Evolutionary conservation across 1,140 invertebrate species (phyloP).

Genomic region (Marisa cornuarietis): DNA sequence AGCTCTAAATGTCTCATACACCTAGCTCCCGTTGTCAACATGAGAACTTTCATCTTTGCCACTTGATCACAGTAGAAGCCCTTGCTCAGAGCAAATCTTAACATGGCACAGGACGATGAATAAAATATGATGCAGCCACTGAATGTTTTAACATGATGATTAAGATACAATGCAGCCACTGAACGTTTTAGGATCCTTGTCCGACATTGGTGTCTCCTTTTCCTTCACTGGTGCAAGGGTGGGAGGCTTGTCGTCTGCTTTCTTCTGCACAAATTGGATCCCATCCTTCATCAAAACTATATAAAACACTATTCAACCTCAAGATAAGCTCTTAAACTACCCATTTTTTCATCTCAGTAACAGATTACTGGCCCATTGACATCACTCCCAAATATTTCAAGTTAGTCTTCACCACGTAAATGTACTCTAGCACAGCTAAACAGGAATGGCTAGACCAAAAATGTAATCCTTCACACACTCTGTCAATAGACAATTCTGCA

Average conservation of each 20-base stretch:
- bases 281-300: neutral
- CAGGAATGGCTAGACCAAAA: neutral
- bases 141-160: conserved; percentile 66
- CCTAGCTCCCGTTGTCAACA: too few species aligned
- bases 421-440: neutral
- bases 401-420: too few species aligned
- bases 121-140: conserved; percentile 73
- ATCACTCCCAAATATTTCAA: too few species aligned
- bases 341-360: neutral
- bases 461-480: neutral
- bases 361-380: too few species aligned
- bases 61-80: too few species aligned
- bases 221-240: conserved; percentile 76
- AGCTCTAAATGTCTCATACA: too few species aligned
- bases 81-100: too few species aligned
- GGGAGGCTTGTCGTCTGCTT: conserved; percentile 67
- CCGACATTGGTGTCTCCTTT: conserved; percentile 71
- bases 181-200: conserved; percentile 74
- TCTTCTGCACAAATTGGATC: conserved; percentile 56
- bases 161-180: conserved; percentile 73
- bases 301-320: neutral
- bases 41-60: too few species aligned
- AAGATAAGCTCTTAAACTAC: neutral
- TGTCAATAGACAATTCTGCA: neutral
- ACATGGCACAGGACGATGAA: neutral